These are phyloP conservation scores for Macquaria australasica DNA, from an alignment of 2,113 vertebrate genomes.

Conservation along the genomic window DNA sequence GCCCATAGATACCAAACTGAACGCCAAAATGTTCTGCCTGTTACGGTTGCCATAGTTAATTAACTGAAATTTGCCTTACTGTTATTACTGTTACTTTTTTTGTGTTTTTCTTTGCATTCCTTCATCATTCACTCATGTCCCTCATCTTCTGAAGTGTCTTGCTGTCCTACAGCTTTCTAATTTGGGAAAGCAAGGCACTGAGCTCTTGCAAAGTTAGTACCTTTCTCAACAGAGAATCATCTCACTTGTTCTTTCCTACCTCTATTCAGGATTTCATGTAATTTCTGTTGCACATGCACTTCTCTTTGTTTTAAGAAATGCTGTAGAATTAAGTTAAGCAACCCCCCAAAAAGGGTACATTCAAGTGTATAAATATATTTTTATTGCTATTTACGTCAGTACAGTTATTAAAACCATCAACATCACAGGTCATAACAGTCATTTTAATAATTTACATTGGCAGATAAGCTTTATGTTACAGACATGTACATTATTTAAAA, in stretches of 20 bases:
- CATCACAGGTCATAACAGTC: conserved; percentile 25
- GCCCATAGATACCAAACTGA: conserved; percentile 11
- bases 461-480: conserved; percentile 32
- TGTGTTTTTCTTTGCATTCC: neutral
- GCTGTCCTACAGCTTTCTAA: neutral
- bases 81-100: neutral
- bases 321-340: neutral
- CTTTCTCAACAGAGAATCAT: neutral
- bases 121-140: neutral
- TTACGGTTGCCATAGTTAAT: neutral
- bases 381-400: conserved; percentile 45
- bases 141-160: neutral
- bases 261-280: neutral
- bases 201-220: neutral
- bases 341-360: neutral
- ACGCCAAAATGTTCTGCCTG: neutral
- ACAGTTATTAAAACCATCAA: conserved; percentile 45
- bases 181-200: neutral
- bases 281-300: neutral
- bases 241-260: neutral
- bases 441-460: conserved; percentile 8
- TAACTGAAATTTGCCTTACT: neutral
- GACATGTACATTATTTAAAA: conserved; percentile 41
- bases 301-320: neutral
- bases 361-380: conserved; percentile 57